Base-by-base conservation (phyloP, 2,797 vertebrate genomes). In the Fundulus diaphanus region DNA sequence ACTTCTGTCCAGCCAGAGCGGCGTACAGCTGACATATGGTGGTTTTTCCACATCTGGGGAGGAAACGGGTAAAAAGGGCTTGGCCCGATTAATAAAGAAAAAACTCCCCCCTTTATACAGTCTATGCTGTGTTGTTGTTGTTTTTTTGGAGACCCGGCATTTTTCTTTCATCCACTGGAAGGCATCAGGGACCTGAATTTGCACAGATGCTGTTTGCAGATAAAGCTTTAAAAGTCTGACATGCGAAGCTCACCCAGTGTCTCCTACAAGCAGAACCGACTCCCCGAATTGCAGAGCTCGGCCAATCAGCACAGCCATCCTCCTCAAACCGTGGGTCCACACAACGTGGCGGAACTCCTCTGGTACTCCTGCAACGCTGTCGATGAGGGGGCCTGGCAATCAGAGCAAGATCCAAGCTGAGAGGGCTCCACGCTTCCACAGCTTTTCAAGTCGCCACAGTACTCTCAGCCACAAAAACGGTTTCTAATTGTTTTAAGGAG, bases 1-100 rank as follows among this genome's bases (percentile, higher is more conserved):
- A 95, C 79, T 95, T 96, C 90, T 96, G 96, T 61, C 90, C 92
- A 5, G 91, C 84, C 81, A 99, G 78, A 18, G 96, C 95, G 70
- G 98, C 96, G 93, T 98, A 99, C 79, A 99, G 86, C 90, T 99
- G 98, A 82, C 98, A 99, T 86, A 99, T 92, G 0, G 98, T 99
- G 0, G 98, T 99, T 92, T 99, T 99, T 35, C 98, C 98, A 94
- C 98, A 99, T 75, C 98, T 99, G 90, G 51, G 76, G 75, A 13
- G 18, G 57, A 61, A 80, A 68, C 5, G 49, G 1, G 29, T 72
- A 35, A 49, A 42, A 56, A 35, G 22, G 13, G 0, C 68, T 5
- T 2, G 57, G 29, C 20, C 52, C 29, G 22, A 59, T 20, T 9
- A 9, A 37, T 20, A 37, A 35, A 35, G 9, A 37, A 35, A 61